These are phyloP conservation scores for Ligdia adustata DNA, from an alignment of 2,888 invertebrate genomes.

Conservation along the genomic window DNA sequence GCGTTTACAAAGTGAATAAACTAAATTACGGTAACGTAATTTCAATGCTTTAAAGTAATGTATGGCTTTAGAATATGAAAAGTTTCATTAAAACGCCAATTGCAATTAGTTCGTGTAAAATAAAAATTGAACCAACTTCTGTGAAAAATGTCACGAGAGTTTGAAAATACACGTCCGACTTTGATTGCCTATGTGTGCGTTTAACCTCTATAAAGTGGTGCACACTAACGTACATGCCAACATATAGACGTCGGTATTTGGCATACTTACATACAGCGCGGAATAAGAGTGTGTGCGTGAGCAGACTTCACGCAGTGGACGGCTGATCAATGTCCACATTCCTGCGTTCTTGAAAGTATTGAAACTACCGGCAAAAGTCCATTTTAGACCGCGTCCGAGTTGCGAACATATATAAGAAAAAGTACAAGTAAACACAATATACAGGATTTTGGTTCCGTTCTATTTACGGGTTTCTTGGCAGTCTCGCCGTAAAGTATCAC, in stretches of 20 bases:
- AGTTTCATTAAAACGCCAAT: too few relatives aligned
- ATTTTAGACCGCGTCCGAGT: constrained; percentile 20
- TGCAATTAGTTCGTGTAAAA: too few relatives aligned
- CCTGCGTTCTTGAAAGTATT: constrained; percentile 58
- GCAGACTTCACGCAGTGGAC: constrained; percentile 61
- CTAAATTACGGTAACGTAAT: too few relatives aligned
- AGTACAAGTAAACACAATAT: neutral
- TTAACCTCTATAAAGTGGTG: constrained; percentile 40
- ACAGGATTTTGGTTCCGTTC: neutral
- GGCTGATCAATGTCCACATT: constrained; percentile 75
- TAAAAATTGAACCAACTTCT: too few relatives aligned
- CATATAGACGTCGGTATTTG: constrained; percentile 55
- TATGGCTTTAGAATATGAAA: too few relatives aligned
- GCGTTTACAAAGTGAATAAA: too few relatives aligned
- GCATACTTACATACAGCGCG: constrained; percentile 47
- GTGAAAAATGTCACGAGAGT: constrained; percentile 29
- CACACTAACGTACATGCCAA: constrained; percentile 50
- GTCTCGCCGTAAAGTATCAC: too few relatives aligned
- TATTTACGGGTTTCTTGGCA: neutral
- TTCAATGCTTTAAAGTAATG: too few relatives aligned
- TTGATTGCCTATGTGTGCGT: constrained; percentile 34
- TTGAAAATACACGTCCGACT: constrained; percentile 43
- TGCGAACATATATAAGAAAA: too few relatives aligned
- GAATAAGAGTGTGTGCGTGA: constrained; percentile 42
- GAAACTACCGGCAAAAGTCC: constrained; percentile 37